phyloP scores from a whole-genome alignment of 2,797 vertebrate genomes.

The Manis pentadactyla region DNA sequence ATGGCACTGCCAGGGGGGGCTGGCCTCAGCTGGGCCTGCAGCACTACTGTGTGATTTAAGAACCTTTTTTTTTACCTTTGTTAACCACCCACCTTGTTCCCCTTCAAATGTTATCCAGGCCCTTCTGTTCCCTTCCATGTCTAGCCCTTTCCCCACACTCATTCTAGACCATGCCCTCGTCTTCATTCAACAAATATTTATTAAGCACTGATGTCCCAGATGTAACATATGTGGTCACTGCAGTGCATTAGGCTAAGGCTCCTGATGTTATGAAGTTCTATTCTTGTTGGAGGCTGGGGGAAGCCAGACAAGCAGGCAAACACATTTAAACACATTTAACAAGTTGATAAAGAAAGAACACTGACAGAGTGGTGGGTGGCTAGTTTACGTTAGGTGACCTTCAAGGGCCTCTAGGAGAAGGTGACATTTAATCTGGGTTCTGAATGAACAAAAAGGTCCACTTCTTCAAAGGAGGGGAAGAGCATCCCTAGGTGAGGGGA shows the following conservation, averaged over 20 bases:
- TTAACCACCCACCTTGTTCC: fast-evolving
- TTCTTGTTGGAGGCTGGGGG: not conserved
- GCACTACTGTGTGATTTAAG: fast-evolving
- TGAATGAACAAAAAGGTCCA: not conserved
- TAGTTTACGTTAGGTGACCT: not conserved
- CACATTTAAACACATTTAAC: fast-evolving
- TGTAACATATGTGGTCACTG: not conserved
- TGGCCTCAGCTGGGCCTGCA: not conserved
- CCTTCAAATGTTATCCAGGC: not conserved
- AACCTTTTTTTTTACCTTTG: not conserved
- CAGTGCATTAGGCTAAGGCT: no score
- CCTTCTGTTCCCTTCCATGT: no score
- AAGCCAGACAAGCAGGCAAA: not conserved
- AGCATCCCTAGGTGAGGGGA: fast-evolving
- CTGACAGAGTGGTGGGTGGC: not conserved
- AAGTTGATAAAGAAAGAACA: no score
- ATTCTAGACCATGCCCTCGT: no score
- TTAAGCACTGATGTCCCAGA: not conserved
- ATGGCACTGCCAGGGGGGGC: not conserved
- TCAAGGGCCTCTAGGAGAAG: not conserved
- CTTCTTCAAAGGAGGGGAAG: not conserved
- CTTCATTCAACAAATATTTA: not conserved
- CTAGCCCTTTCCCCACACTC: not conserved
- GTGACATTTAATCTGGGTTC: not conserved
- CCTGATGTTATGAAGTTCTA: not conserved